phyloP scores from a whole-genome alignment of 92 coral and sea anemone genomes.

The Parazoanthus darwini region DNA sequence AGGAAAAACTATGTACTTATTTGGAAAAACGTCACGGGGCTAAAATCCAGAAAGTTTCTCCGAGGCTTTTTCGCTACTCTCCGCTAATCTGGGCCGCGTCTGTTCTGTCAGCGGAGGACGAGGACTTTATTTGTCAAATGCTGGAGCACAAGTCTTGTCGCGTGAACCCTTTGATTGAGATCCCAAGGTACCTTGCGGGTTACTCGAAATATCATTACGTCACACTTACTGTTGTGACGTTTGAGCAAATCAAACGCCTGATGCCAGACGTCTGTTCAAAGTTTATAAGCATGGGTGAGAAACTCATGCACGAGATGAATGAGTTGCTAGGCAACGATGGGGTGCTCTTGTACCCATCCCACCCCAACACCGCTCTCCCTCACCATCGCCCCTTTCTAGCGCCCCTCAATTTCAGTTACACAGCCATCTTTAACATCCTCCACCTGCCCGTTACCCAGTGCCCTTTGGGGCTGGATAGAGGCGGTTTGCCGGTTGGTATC shows the following conservation, averaged over 20 bases:
- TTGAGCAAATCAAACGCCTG: slow-evolving; percentile 64
- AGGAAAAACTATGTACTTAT: slow-evolving; percentile 48
- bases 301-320: slow-evolving; percentile 67
- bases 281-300: slow-evolving; percentile 72
- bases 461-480: slow-evolving; percentile 77
- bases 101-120: slow-evolving; percentile 62
- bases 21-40: slow-evolving; percentile 54
- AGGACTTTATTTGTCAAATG: slow-evolving; percentile 59
- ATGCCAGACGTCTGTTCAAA: slow-evolving; percentile 61
- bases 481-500: slow-evolving; percentile 88
- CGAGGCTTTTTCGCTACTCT: slow-evolving; percentile 66
- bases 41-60: slow-evolving; percentile 49
- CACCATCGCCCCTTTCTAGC: slow-evolving; percentile 69
- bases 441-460: slow-evolving; percentile 89
- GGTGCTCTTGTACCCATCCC: slow-evolving; percentile 75
- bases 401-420: slow-evolving; percentile 81
- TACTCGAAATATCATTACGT: slow-evolving; percentile 75
- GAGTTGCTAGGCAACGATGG: slow-evolving; percentile 76
- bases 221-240: slow-evolving; percentile 70
- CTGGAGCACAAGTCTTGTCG: slow-evolving; percentile 53
- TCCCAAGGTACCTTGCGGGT: slow-evolving; percentile 72
- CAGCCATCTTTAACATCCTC: slow-evolving; percentile 77
- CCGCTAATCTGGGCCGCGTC: slow-evolving; percentile 82
- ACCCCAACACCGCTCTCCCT: slow-evolving; percentile 72
- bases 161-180: slow-evolving; percentile 73